Evolutionary conservation across 2,888 invertebrate species (phyloP).

Genomic region (Callyntrura guangdongensis): DNA sequence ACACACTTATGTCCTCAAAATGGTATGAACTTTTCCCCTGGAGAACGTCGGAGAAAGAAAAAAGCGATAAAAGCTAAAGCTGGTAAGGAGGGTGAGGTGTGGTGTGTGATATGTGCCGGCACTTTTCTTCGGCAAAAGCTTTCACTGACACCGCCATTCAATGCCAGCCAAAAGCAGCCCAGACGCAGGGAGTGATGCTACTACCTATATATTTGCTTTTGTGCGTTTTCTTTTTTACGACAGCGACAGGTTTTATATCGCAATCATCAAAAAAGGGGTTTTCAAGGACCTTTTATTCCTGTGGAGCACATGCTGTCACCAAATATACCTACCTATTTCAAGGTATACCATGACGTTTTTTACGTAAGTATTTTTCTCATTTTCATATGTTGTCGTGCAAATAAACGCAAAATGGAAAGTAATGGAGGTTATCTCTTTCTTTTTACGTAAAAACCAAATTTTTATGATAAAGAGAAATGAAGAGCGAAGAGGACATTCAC

Average conservation of each 20-base stretch:
- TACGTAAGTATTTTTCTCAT: neutral
- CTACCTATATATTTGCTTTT: conserved; percentile 20
- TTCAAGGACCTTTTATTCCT: conserved; percentile 34
- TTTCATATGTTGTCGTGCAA: conserved; percentile 15
- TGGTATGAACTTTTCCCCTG: conserved; percentile 2
- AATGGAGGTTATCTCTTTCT: conserved; percentile 30
- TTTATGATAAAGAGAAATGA: neutral
- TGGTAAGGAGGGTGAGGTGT: conserved; percentile 11
- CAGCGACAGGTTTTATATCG: conserved; percentile 28
- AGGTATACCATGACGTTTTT: neutral
- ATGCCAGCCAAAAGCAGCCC: neutral
- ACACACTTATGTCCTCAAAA: conserved; percentile 16
- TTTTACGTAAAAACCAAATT: conserved; percentile 14
- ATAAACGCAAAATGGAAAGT: conserved; percentile 40
- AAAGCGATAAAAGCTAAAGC: conserved; percentile 12
- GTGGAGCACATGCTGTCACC: neutral
- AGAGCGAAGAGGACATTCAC: conserved; percentile 31
- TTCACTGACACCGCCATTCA: conserved; percentile 16
- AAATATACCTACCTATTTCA: neutral
- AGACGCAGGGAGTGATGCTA: neutral
- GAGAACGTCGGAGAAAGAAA: neutral
- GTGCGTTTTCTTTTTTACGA: conserved; percentile 15
- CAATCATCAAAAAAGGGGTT: conserved; percentile 5
- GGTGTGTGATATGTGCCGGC: conserved; percentile 33
- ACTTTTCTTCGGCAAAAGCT: neutral